phyloP scores from a whole-genome alignment of 2,113 vertebrate species.

The Megaceryle torquata region DNA sequence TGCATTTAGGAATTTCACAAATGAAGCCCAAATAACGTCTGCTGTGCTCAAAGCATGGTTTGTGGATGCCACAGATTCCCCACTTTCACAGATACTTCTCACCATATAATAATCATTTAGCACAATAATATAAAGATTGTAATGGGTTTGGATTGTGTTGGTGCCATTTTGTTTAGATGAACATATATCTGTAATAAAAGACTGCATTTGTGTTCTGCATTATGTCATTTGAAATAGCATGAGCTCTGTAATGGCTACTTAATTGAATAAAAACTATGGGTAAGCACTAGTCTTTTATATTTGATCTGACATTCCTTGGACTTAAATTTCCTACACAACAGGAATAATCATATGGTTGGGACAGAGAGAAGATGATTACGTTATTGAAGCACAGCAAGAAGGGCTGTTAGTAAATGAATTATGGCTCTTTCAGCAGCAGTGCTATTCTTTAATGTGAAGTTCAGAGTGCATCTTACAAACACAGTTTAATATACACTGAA shows the following conservation, averaged over 20 bases:
- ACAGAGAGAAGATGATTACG: not conserved
- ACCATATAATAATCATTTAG: constrained; percentile 14
- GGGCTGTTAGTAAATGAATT: constrained; percentile 32
- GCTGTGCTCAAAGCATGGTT: not conserved
- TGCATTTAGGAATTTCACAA: not conserved
- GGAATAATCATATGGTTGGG: constrained; percentile 23
- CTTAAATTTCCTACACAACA: constrained; percentile 26
- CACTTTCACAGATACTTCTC: not conserved
- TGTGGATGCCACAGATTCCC: not conserved
- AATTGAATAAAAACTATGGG: constrained; percentile 42
- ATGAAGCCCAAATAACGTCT: not conserved
- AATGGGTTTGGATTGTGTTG: constrained; percentile 19
- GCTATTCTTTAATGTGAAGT: not conserved
- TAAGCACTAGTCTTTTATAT: constrained; percentile 31
- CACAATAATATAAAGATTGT: constrained; percentile 30
- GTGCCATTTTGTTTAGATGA: constrained; percentile 50
- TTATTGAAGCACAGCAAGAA: not conserved
- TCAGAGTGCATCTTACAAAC: constrained; percentile 1
- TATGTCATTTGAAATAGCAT: constrained; percentile 52
- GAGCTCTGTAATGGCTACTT: constrained; percentile 54
- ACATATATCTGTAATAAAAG: constrained; percentile 38
- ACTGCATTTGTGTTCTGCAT: constrained; percentile 68
- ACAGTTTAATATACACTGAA: not conserved
- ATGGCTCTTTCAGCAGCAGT: not conserved
- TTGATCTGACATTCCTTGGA: constrained; percentile 38